A percentile compares a stretch with the other conserved stretches of the same genome.
Evolutionary conservation across 2,797 vertebrate species (phyloP).

Genomic region (Eulemur rubriventer): DNA sequence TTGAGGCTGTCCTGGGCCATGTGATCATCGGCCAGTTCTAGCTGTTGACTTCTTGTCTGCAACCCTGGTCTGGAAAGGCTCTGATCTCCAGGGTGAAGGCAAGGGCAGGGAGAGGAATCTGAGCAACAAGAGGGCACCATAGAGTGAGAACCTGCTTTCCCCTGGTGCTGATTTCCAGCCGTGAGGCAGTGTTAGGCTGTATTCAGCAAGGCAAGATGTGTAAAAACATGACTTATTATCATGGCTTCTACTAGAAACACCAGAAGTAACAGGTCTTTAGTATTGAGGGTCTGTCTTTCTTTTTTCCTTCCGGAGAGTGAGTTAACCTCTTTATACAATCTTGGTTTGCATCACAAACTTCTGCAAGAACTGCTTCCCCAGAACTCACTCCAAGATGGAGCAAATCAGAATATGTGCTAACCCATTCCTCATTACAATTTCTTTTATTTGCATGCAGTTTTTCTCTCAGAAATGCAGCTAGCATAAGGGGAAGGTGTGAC

Average conservation of each 20-base stretch:
- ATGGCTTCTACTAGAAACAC: neutral
- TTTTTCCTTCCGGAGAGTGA: neutral
- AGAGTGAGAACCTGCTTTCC: neutral
- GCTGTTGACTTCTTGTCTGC: neutral
- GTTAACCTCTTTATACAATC: neutral
- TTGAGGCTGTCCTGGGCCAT: neutral
- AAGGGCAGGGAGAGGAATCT: neutral
- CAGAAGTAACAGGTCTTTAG: neutral
- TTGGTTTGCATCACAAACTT: neutral
- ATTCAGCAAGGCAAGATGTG: neutral
- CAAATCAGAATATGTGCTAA: neutral
- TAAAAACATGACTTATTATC: neutral
- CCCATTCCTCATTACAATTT: neutral
- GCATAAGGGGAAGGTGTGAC: neutral
- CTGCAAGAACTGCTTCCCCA: neutral
- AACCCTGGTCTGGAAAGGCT: neutral
- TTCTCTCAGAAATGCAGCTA: neutral
- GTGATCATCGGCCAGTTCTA: neutral
- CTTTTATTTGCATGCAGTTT: neutral
- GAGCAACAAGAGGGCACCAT: neutral
- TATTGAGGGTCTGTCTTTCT: neutral
- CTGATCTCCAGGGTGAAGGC: neutral
- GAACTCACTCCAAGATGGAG: neutral
- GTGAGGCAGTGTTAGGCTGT: neutral
- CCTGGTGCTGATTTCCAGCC: neutral